Base-by-base conservation (phyloP, 30 jellyfish, hydroid and myxozoan species). In the Pelagia noctiluca region DNA sequence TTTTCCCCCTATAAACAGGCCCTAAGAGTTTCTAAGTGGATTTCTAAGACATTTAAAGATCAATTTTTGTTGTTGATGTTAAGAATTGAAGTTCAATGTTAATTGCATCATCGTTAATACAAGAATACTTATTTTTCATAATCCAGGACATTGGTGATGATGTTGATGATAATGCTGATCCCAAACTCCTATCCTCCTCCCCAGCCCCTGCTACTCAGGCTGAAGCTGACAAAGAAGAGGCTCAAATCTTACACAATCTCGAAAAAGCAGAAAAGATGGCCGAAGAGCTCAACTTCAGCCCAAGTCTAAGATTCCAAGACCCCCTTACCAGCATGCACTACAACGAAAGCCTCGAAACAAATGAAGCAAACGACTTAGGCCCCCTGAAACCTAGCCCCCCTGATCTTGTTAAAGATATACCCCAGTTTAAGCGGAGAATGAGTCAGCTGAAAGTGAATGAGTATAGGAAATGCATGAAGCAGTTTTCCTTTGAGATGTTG, bases 271-370 rank as follows among this genome's bases (percentile, higher is more conserved):
- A 93, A 33, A 87, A 93, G 65, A 72, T 80, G 88, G 88, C 95
- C 1, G 96, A 87, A 38, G 89, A 86, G 37, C 87, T 32, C 13
- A 84, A 67, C 37, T 61, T 50, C 30, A 68, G 73, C 33, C 98
- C 96, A 19, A 76, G 95, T 29, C 30, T 86, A 47, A 29, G 90
- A 28, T 93, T 93, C 61, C 95, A 93, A 35, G 98, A 93, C 72
- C 98, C 98, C 8, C 74, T 93, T 7, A 92, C 96, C 2, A 93
- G 96, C 70, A 93, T 87, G 97, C 98, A 81, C 64, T 93, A 93
- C 80, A 80, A 84, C 48, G 98, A 93, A 23, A 83, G 76, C 18
- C 90, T 93, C 12, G 97, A 81, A 24, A 69, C 54, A 26, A 89
- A 90, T 54, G 86, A 86, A 22, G 64, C 73, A 24, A 85, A 75